phyloP scores from a whole-genome alignment of 1,140 invertebrate genomes.

The Drosophila insularis region DNA sequence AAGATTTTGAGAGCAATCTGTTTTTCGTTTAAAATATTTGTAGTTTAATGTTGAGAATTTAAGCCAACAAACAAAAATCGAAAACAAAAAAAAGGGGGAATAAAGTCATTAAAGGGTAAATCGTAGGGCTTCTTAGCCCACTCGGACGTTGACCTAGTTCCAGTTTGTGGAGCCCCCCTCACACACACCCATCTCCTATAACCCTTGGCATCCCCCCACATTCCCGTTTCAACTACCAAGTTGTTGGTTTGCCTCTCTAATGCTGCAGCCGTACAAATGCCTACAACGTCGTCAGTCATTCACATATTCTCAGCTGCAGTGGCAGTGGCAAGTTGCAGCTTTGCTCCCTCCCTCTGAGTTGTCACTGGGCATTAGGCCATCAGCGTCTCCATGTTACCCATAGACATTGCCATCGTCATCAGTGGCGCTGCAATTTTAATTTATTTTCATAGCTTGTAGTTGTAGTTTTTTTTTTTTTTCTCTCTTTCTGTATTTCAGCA shows the following conservation, averaged over 20 bases:
- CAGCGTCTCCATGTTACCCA: constrained; percentile 1
- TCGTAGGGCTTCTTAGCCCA: constrained; percentile 56
- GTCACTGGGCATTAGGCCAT: constrained; percentile 48
- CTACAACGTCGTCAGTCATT: background rate
- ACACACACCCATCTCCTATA: background rate
- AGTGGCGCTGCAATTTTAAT: constrained; percentile 57
- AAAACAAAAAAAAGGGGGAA: no score
- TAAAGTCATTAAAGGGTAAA: constrained; percentile 2
- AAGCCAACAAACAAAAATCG: no score
- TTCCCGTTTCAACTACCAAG: background rate
- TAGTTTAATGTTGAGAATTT: no score
- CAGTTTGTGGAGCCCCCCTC: constrained; percentile 38
- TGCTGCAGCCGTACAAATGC: constrained; percentile 71
- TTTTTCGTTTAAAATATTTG: no score
- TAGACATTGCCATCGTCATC: constrained; percentile 4
- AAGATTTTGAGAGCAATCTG: no score
- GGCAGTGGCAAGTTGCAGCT: constrained; percentile 29
- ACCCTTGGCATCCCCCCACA: background rate
- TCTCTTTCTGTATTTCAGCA: constrained; percentile 31
- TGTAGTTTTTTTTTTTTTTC: background rate
- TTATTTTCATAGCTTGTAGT: constrained; percentile 50
- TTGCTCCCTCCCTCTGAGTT: constrained; percentile 11
- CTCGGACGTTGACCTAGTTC: constrained; percentile 68
- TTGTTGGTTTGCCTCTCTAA: constrained; percentile 48
- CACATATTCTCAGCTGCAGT: constrained; percentile 25